These are phyloP conservation scores for Ganaspis brasiliensis DNA, from an alignment of 2,888 invertebrate genomes.

Conservation along the genomic window DNA sequence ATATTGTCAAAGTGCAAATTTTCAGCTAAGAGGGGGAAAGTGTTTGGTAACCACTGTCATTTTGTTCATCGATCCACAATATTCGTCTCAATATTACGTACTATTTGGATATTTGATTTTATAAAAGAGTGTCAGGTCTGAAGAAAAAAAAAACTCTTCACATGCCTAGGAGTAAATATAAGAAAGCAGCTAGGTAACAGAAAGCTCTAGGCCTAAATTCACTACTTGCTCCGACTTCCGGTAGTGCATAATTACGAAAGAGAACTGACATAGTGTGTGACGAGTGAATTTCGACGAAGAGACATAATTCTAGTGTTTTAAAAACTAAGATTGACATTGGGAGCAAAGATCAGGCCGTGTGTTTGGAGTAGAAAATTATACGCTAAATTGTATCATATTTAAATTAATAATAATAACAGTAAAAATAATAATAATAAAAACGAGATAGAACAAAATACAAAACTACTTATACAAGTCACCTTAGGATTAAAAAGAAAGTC, in stretches of 20 bases:
- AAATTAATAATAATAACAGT: constrained; percentile 9
- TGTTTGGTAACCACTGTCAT: no score
- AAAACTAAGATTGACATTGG: constrained; percentile 52
- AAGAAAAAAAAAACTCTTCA: constrained; percentile 24
- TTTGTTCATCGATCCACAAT: no score
- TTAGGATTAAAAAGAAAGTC: constrained; percentile 33
- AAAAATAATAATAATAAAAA: constrained; percentile 13
- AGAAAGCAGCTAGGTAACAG: constrained; percentile 13
- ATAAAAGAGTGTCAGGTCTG: constrained; percentile 20
- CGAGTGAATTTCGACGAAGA: constrained; percentile 28
- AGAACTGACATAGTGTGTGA: constrained; percentile 38
- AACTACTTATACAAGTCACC: constrained; percentile 45
- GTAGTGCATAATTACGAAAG: constrained; percentile 38
- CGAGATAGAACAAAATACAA: constrained; percentile 48
- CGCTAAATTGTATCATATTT: constrained; percentile 40
- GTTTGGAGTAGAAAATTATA: constrained; percentile 45
- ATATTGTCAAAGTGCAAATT: no score
- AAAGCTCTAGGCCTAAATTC: constrained; percentile 37
- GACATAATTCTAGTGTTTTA: constrained; percentile 32
- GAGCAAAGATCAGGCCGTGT: constrained; percentile 53
- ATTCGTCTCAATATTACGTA: no score
- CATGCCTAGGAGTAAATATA: constrained; percentile 28
- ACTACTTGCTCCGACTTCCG: constrained; percentile 29
- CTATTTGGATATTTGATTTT: no score
- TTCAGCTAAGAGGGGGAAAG: no score